A percentile compares a stretch with the other conserved stretches of the same genome.
phyloP scores from a whole-genome alignment of 2,888 invertebrate genomes.

The Mesochorus sp. region DNA sequence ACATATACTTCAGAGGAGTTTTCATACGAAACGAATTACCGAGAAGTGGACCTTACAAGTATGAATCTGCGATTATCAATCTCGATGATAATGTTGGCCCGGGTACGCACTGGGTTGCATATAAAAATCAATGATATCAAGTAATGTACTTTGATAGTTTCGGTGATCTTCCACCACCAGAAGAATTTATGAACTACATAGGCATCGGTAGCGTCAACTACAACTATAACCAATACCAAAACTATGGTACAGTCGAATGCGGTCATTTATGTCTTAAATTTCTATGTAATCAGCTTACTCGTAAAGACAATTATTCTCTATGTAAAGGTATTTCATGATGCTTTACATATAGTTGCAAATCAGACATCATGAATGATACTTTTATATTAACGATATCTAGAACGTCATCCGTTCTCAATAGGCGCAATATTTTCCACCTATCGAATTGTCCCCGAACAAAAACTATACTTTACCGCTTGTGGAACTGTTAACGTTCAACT shows the following conservation, averaged over 20 bases:
- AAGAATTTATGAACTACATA: conserved; percentile 70
- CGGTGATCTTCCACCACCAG: conserved; percentile 75
- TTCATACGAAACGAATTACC: conserved; percentile 72
- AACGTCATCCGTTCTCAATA: conserved; percentile 62
- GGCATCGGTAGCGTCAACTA: conserved; percentile 61
- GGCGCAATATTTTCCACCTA: conserved; percentile 66
- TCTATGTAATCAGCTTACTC: too few relatives aligned
- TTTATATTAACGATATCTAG: too few relatives aligned
- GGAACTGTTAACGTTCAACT: neutral
- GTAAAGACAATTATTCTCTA: too few relatives aligned
- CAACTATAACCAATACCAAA: conserved; percentile 65
- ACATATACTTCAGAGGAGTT: conserved; percentile 27
- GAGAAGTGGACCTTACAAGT: neutral
- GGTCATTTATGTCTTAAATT: too few relatives aligned
- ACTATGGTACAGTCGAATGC: conserved; percentile 10
- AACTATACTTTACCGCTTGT: neutral
- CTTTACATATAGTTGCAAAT: too few relatives aligned
- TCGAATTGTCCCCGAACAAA: conserved; percentile 67
- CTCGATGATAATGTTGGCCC: conserved; percentile 2
- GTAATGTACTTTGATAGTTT: conserved; percentile 78
- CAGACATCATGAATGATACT: too few relatives aligned
- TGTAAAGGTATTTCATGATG: too few relatives aligned
- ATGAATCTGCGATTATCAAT: conserved; percentile 4
- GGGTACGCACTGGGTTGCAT: conserved; percentile 66
- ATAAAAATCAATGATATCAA: conserved; percentile 70